Base-by-base conservation (phyloP, 2,888 invertebrate species). In the Furcula furcula region DNA sequence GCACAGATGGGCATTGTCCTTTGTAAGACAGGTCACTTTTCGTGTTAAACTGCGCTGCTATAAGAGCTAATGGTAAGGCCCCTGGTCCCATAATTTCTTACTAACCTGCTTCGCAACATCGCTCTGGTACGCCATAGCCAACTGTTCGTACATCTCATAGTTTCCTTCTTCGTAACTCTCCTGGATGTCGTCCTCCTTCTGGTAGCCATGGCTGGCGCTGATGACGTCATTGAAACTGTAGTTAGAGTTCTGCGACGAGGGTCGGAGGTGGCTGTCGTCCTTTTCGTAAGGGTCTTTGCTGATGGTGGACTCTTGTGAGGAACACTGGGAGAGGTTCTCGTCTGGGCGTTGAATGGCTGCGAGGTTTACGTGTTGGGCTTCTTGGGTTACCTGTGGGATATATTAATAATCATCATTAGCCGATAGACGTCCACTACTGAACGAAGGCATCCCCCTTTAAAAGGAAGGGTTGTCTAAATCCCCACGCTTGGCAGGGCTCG, bases 91-190 rank as follows among this genome's bases (percentile, higher is more conserved):
- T n/a, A n/a, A n/a, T n/a, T 25, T 12, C 10, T 5, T 5, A 7
- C 65, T 34, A 7, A 85, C 86, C 78, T 78, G 76, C 33, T 68
- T 78, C 3, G 83, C 85, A 0, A 84, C 83, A 40, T 84, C 82
- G 40, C 79, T 81, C 55, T 86, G 86, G 31, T 87, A 86, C n/a
- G 80, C 85, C 85, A 87, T 83, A 0, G 86, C 87, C 53, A 86
- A 46, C 6, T 83, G 86, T 16, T 87, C 87, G 21, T 82, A 84
- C 69, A 87, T 77, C 43, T 86, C 87, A 28, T 87, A 87, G 34
- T 74, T 75, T 7, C 67, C 77, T 0, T 72, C 67, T 7, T 71
- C 76, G 27, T 82, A 82, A 2, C 22, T 38, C 7, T 68, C 74
- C 0, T 47, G 65, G 18, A 69, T 69, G 31, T 75, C 74, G 3